Base-by-base conservation (phyloP, 2,888 invertebrate genomes). In the Chloroclysta siterata region DNA sequence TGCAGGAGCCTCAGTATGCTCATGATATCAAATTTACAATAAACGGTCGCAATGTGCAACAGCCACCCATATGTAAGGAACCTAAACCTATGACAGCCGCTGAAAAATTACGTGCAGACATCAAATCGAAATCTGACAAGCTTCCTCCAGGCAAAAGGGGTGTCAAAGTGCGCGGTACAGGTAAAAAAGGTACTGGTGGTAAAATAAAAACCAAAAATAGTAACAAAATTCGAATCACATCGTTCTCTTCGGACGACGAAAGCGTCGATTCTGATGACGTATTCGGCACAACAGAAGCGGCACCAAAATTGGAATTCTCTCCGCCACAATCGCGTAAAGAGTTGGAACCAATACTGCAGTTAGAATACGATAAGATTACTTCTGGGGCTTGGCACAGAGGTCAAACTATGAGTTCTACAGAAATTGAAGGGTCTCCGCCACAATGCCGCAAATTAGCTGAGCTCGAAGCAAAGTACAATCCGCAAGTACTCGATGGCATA, bases 261-360 rank as follows among this genome's bases (percentile, higher is more conserved):
- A 96, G 96, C 68, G 90, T 96, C 13, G 96, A 96, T 85, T 96
- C 96, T 0, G 96, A 96, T 82, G 96, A 96, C 82, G 96, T 96
- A 0, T 96, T 96, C 79, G 96, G 96, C 33, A 95, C 95, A 29
- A 95, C 96, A 0, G 96, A 96, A 85, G 95, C 96, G 14, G 95
- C 95, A 62, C 96, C 96, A 8, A 94, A 95, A 74, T 89, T 96
- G 42, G 96, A 96, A 79, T 96, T 96, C 82, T 96, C 96, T 13
- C 96, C 96, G 1, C 96, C 96, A 3, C 96, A 96, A 77, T 96
- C 96, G 44, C 94, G 96, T 7, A 96, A 96, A 83, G 96, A 96
- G 78, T 94, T 96, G 74, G 96, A 96, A 80, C 96, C 96, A 0
- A 96, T 96, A 65, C 81, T 96, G 41, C 95, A 95, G 77, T 94